Conservation (phyloP, 2,888 invertebrate genomes). For the Papilio demoleus region DNA sequence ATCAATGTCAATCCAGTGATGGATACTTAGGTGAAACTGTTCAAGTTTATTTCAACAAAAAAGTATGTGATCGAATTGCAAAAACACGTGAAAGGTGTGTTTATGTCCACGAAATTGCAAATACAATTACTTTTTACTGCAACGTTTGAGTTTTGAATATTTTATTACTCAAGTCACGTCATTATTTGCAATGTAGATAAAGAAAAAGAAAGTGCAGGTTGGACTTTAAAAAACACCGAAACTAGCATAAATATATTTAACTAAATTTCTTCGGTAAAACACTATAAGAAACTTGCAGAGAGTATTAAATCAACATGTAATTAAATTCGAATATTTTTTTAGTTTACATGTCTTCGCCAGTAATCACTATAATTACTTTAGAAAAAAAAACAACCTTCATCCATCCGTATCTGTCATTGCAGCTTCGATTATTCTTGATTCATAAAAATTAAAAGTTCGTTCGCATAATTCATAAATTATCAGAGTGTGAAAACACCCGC, state of each 20-base stretch:
- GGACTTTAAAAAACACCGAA: slow-evolving; percentile 24
- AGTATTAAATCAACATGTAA: too few species aligned
- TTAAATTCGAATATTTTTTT: too few species aligned
- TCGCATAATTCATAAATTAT: slow-evolving; percentile 3
- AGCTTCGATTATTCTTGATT: not conserved
- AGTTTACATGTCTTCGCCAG: not conserved
- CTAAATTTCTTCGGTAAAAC: not conserved
- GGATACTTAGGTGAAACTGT: slow-evolving; percentile 11
- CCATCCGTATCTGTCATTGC: not conserved
- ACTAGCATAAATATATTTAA: slow-evolving; percentile 6
- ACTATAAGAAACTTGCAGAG: too few species aligned
- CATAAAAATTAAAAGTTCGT: slow-evolving; percentile 8
- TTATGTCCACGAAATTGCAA: slow-evolving; percentile 33
- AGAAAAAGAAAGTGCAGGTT: slow-evolving; percentile 38
- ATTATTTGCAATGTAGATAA: slow-evolving; percentile 39
- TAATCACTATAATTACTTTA: not conserved
- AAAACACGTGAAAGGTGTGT: slow-evolving; percentile 36
- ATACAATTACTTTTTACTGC: slow-evolving; percentile 37
- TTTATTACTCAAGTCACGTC: slow-evolving; percentile 40
- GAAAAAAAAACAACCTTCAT: not conserved
- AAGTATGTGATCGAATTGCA: slow-evolving; percentile 33
- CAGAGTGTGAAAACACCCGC: slow-evolving; percentile 15
- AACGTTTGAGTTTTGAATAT: slow-evolving; percentile 35
- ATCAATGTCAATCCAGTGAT: slow-evolving; percentile 5
- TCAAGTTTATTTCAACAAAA: not conserved